phyloP scores from a whole-genome alignment of 2,888 invertebrate species.

The Agrotis ipsilon region DNA sequence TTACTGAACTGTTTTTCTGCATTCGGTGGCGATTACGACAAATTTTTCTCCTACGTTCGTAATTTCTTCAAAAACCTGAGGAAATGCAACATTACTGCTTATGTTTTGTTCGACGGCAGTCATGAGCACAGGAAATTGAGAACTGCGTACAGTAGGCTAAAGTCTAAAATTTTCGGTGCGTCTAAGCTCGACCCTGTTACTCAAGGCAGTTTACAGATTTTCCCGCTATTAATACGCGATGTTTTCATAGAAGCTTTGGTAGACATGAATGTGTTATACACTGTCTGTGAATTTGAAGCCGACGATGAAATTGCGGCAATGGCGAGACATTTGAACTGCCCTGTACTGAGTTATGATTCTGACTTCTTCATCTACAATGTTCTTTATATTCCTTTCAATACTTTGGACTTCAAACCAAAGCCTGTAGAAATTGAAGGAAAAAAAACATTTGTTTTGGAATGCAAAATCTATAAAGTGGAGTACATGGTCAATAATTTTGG shows the following conservation, averaged over 20 bases:
- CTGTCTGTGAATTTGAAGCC: constrained; percentile 96
- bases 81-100: constrained; percentile 93
- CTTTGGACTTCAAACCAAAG: constrained; percentile 90
- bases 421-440: constrained; percentile 72
- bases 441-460: constrained; percentile 89
- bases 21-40: constrained; percentile 97
- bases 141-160: constrained; percentile 92
- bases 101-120: constrained; percentile 96
- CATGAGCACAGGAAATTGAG: constrained; percentile 93
- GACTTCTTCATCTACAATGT: constrained; percentile 98
- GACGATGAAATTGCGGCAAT: constrained; percentile 97
- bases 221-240: constrained; percentile 94
- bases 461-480: constrained; percentile 94
- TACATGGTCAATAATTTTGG: constrained; percentile 93
- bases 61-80: constrained; percentile 93
- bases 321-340: constrained; percentile 95
- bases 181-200: constrained; percentile 90
- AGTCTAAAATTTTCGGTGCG: constrained; percentile 91
- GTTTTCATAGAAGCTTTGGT: constrained; percentile 94
- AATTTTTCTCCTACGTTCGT: constrained; percentile 92
- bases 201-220: constrained; percentile 91
- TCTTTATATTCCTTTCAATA: constrained; percentile 94
- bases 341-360: constrained; percentile 97
- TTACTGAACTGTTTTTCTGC: constrained; percentile 92
- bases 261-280: constrained; percentile 92